These are phyloP conservation scores for Drosophila demipolita DNA, from an alignment of 2,888 invertebrate genomes.

Conservation along the genomic window DNA sequence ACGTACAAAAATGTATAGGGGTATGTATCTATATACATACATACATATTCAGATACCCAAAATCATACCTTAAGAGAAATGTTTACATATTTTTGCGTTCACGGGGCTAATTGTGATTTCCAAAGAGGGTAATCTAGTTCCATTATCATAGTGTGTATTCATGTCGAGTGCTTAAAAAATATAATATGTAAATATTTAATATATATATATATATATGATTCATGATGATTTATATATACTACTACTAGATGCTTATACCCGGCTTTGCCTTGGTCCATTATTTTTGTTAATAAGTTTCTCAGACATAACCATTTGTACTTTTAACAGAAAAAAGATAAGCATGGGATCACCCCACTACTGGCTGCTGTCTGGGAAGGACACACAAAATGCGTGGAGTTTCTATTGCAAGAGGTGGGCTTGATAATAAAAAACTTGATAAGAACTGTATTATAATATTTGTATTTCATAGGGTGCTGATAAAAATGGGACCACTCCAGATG, in stretches of 20 bases:
- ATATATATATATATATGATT: not conserved
- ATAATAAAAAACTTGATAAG: not conserved
- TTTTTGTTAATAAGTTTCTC: no score
- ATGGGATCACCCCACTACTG: constrained; percentile 96
- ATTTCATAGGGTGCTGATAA: constrained; percentile 90
- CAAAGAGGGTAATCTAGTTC: not conserved
- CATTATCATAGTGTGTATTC: not conserved
- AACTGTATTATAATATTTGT: not conserved
- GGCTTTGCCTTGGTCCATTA: not conserved
- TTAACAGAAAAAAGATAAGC: constrained; percentile 93
- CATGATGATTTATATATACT: not conserved
- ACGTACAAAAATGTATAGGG: not conserved
- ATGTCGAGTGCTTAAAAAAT: not conserved
- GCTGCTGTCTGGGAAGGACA: constrained; percentile 99
- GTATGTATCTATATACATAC: constrained; percentile 3
- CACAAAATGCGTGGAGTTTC: constrained; percentile 94
- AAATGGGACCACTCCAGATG: constrained; percentile 94
- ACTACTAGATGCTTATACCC: not conserved
- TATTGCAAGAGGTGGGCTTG: constrained; percentile 91
- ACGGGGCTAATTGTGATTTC: not conserved
- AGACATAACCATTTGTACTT: not conserved
- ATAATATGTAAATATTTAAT: not conserved
- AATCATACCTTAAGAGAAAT: constrained; percentile 1
- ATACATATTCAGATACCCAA: not conserved
- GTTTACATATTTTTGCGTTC: not conserved